Conservation (phyloP, 2,797 vertebrate species). For the Poecilia wingei region DNA sequence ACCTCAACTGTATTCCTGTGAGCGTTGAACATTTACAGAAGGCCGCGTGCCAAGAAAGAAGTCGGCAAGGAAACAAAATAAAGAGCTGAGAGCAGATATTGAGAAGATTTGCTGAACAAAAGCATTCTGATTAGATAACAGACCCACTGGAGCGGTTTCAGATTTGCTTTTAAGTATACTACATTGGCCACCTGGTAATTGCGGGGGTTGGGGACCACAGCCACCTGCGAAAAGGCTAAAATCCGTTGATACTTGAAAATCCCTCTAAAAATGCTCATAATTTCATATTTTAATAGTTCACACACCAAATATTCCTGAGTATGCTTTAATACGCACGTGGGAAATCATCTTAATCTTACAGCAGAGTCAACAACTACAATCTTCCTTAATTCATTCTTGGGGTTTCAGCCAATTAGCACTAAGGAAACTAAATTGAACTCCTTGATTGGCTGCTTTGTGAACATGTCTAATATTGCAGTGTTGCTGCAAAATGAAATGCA, state of each 20-base stretch:
- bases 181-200: neutral
- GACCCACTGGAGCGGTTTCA: neutral
- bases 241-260: neutral
- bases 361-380: neutral
- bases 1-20: conserved; percentile 29
- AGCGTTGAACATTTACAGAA: conserved; percentile 25
- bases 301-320: neutral
- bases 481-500: neutral
- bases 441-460: neutral
- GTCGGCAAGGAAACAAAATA: conserved; percentile 35
- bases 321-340: neutral
- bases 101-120: conserved; percentile 11
- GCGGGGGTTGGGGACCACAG: neutral
- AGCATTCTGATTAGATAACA: conserved; percentile 26
- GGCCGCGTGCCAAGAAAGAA: conserved; percentile 7
- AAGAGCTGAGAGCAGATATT: conserved; percentile 16
- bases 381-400: neutral
- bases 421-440: neutral
- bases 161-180: neutral
- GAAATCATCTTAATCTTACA: neutral
- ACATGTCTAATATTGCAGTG: neutral
- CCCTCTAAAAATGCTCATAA: neutral
- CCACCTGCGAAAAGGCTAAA: neutral
- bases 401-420: neutral
- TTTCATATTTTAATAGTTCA: neutral